A percentile compares a stretch with the other conserved stretches of the same genome.
These are phyloP conservation scores for Macaca fascicularis DNA, from an alignment of 2,113 vertebrate species.

Conservation along the genomic window DNA sequence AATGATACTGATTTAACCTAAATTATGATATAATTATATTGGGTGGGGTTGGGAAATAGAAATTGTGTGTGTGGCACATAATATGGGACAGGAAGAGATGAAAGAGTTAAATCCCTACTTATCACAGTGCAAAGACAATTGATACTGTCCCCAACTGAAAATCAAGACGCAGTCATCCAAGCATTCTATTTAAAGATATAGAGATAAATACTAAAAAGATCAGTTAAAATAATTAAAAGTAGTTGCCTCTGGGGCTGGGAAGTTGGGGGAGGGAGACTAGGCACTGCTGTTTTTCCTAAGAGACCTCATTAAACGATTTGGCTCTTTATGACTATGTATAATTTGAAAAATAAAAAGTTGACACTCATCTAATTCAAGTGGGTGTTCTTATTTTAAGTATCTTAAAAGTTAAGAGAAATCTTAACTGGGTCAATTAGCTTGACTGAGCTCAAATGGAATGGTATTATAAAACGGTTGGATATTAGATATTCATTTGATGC, in stretches of 20 bases:
- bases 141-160: background rate
- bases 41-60: background rate
- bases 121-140: background rate
- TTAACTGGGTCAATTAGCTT: background rate
- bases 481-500: background rate
- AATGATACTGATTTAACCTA: background rate
- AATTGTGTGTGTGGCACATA: background rate
- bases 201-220: background rate
- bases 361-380: background rate
- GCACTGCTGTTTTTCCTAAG: background rate
- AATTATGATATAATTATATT: background rate
- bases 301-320: background rate
- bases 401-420: background rate
- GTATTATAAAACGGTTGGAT: background rate
- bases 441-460: background rate
- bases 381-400: background rate
- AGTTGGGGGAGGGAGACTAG: background rate
- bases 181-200: conserved; percentile 9
- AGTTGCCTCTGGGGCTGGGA: background rate
- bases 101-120: background rate
- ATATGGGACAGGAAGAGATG: background rate
- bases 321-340: background rate
- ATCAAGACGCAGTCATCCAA: background rate
- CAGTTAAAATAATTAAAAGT: background rate
- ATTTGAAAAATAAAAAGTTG: background rate